Percentiles rank a stretch among this genome's conserved stretches.
Conservation (phyloP, 2,888 invertebrate species). For the Ecliptopera silaceata region DNA sequence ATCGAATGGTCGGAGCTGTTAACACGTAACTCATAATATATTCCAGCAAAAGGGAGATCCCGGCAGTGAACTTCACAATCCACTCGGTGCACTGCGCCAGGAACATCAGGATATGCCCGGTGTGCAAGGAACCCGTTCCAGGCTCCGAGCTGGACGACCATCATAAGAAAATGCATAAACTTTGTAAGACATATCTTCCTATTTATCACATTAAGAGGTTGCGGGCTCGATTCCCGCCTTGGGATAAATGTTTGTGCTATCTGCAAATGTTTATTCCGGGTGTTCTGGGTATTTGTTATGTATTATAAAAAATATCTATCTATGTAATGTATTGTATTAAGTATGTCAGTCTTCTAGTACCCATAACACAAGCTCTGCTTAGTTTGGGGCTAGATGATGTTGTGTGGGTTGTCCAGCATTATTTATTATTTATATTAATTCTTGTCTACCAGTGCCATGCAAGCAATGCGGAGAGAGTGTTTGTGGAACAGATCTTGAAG, state of each 20-base stretch:
- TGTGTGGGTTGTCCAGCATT: too few relatives aligned
- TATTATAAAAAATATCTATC: too few relatives aligned
- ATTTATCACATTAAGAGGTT: background rate
- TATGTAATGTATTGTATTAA: too few relatives aligned
- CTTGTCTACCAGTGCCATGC: slow-evolving; percentile 61
- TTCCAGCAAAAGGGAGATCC: slow-evolving; percentile 87
- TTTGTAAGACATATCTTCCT: slow-evolving; percentile 52
- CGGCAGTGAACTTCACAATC: slow-evolving; percentile 86
- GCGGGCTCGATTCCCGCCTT: too few relatives aligned
- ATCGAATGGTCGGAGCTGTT: too few relatives aligned
- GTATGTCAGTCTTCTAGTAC: too few relatives aligned
- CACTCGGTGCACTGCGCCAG: slow-evolving; percentile 88
- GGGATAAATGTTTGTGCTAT: too few relatives aligned
- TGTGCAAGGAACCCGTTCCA: slow-evolving; percentile 87
- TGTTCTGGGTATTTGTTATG: too few relatives aligned
- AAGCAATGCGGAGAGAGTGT: slow-evolving; percentile 75
- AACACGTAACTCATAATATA: too few relatives aligned
- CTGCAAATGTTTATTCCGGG: too few relatives aligned
- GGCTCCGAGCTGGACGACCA: slow-evolving; percentile 83
- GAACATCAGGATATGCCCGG: slow-evolving; percentile 85
- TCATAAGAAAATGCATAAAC: slow-evolving; percentile 68
- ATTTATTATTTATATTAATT: background rate
- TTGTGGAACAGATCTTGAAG: slow-evolving; percentile 74
- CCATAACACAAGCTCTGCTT: too few relatives aligned
- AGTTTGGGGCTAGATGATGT: too few relatives aligned